These are phyloP conservation scores for Sthenelais limicola DNA, from an alignment of 2,888 invertebrate species.

Conservation along the genomic window DNA sequence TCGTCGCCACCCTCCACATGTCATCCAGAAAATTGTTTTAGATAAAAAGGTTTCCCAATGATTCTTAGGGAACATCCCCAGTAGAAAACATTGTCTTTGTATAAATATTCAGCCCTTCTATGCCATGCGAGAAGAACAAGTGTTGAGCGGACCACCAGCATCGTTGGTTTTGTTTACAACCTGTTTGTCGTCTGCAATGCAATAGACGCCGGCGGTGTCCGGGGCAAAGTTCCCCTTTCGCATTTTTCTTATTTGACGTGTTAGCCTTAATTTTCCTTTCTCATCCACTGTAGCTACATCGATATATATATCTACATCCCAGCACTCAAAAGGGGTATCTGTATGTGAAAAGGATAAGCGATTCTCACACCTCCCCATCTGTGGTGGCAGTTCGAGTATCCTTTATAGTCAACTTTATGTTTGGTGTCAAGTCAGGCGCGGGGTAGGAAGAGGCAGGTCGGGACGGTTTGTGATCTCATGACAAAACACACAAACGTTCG, in stretches of 20 bases:
- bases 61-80: background rate
- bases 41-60: background rate
- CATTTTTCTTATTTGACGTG: background rate
- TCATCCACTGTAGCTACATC: background rate
- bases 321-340: no score
- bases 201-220: constrained; percentile 2
- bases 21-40: background rate
- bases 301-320: background rate
- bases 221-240: background rate
- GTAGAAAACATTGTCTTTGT: constrained; percentile 24
- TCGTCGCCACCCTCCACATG: background rate
- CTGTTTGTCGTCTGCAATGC: constrained; percentile 22
- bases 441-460: background rate
- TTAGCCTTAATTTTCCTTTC: constrained; percentile 11
- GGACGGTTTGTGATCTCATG: background rate
- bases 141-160: constrained; percentile 17
- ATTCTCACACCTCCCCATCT: background rate
- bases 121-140: constrained; percentile 12
- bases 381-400: background rate
- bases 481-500: constrained; percentile 8
- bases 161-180: constrained; percentile 7
- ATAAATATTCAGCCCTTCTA: constrained; percentile 17
- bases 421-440: background rate
- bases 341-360: background rate
- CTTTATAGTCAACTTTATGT: background rate